These are phyloP conservation scores for Polypterus senegalus DNA, from an alignment of 2,113 vertebrate species.

Conservation along the genomic window DNA sequence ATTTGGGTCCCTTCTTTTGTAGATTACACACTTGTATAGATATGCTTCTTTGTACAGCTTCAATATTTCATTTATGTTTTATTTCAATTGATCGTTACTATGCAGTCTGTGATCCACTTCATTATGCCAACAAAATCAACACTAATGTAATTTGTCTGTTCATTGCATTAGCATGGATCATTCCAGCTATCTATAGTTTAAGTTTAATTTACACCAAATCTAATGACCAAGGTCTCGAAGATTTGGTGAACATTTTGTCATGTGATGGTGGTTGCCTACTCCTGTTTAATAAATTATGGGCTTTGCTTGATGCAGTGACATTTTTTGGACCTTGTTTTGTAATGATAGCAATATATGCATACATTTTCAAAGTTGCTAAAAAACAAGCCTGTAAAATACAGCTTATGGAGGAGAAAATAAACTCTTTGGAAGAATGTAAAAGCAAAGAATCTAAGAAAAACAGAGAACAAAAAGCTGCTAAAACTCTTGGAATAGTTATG, in stretches of 20 bases:
- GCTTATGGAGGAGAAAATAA: too few relatives aligned
- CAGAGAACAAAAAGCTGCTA: too few relatives aligned
- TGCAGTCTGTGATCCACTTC: slow-evolving; percentile 18
- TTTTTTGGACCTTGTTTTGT: slow-evolving; percentile 29
- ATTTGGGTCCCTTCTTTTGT: slow-evolving; percentile 22
- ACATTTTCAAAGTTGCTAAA: slow-evolving; percentile 27
- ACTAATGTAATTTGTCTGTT: slow-evolving; percentile 12
- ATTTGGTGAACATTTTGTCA: slow-evolving; percentile 9
- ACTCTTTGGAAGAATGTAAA: too few relatives aligned
- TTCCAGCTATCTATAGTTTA: slow-evolving; percentile 28
- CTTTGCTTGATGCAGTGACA: slow-evolving; percentile 20
- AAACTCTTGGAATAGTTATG: too few relatives aligned
- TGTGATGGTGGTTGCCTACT: slow-evolving; percentile 24
- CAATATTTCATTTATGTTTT: slow-evolving; percentile 30
- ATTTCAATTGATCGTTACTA: slow-evolving; percentile 8
- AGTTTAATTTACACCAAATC: slow-evolving; percentile 28
- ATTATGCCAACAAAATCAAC: slow-evolving; percentile 26
- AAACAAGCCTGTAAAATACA: slow-evolving; percentile 5
- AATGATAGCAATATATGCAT: slow-evolving; percentile 24
- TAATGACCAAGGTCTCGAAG: slow-evolving; percentile 19
- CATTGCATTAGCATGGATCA: slow-evolving; percentile 20
- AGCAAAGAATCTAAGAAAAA: too few relatives aligned
- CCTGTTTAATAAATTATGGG: slow-evolving; percentile 31
- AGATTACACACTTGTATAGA: slow-evolving; percentile 24
- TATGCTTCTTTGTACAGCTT: slow-evolving; percentile 8